phyloP scores from a whole-genome alignment of 2,888 invertebrate genomes.

The Pristionchus entomophagus region DNA sequence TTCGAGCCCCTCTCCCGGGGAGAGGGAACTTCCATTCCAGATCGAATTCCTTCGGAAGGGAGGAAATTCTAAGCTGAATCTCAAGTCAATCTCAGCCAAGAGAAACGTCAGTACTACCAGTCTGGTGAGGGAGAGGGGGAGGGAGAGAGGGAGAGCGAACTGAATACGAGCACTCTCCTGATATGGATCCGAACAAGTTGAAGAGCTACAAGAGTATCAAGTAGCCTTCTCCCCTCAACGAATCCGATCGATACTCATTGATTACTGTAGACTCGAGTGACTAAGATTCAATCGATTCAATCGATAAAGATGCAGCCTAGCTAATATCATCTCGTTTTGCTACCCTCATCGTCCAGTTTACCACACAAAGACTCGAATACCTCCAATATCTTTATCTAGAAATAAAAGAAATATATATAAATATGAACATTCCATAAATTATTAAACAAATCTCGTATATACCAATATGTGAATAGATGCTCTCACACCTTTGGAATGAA shows the following conservation, averaged over 20 bases:
- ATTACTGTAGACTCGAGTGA: slow-evolving; percentile 4
- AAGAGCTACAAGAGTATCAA: slow-evolving; percentile 2
- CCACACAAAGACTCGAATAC: too few relatives aligned
- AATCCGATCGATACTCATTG: slow-evolving; percentile 2
- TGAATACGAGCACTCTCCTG: background rate
- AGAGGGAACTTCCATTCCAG: too few relatives aligned
- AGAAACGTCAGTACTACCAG: background rate
- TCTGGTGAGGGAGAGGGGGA: background rate
- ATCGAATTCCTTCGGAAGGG: slow-evolving; percentile 33
- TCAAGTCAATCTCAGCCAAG: background rate
- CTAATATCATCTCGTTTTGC: too few relatives aligned
- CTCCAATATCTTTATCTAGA: slow-evolving; percentile 46
- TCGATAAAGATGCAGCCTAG: background rate
- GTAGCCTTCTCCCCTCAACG: background rate
- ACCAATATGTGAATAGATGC: slow-evolving; percentile 45
- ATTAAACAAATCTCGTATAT: slow-evolving; percentile 45
- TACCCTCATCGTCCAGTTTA: too few relatives aligned
- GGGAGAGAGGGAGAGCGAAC: background rate
- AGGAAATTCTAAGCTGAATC: background rate
- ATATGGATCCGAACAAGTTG: slow-evolving; percentile 35
- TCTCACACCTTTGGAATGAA: slow-evolving; percentile 12
- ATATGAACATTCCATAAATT: slow-evolving; percentile 44
- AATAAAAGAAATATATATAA: slow-evolving; percentile 8
- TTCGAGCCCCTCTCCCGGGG: background rate
- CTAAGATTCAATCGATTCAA: background rate